Base-by-base conservation (phyloP, 2,888 invertebrate species). In the Hirtodrosophila cameraria region DNA sequence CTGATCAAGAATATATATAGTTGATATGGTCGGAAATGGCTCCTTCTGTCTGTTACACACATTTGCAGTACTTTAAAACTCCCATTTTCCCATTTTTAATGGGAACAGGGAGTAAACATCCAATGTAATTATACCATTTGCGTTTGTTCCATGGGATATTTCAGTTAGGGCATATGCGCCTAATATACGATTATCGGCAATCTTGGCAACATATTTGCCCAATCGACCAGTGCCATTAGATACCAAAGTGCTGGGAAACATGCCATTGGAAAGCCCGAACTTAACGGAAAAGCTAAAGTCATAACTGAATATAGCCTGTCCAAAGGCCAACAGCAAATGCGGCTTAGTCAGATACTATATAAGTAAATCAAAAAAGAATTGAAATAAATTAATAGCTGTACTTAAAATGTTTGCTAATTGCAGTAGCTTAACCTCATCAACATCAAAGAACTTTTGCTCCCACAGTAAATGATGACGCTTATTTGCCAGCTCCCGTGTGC, bases 61-160 rank as follows among this genome's bases (percentile, higher is more conserved):
- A n/a, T n/a, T n/a, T n/a, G n/a, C n/a, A n/a, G n/a, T n/a, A n/a
- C n/a, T n/a, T n/a, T n/a, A n/a, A n/a, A n/a, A n/a, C n/a, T n/a
- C n/a, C n/a, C n/a, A n/a, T n/a, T n/a, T n/a, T n/a, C n/a, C n/a
- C n/a, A n/a, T n/a, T n/a, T n/a, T n/a, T n/a, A n/a, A n/a, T n/a
- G n/a, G n/a, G n/a, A n/a, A n/a, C n/a, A n/a, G n/a, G n/a, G n/a
- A n/a, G n/a, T n/a, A n/a, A n/a, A n/a, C n/a, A n/a, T n/a, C n/a
- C n/a, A n/a, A n/a, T n/a, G n/a, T n/a, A n/a, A n/a, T n/a, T n/a
- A n/a, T 50, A 70, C 70, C 70, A 57, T 70, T 70, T 0, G 96
- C 96, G 89, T 98, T 98, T 18, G 96, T 97, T 0, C 98, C 98
- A 89, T 98, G 98, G 0, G 95, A 94, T 6, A 98, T 94, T 91